phyloP scores from a whole-genome alignment of 2,888 invertebrate genomes.

The Drosophila kuntzei region DNA sequence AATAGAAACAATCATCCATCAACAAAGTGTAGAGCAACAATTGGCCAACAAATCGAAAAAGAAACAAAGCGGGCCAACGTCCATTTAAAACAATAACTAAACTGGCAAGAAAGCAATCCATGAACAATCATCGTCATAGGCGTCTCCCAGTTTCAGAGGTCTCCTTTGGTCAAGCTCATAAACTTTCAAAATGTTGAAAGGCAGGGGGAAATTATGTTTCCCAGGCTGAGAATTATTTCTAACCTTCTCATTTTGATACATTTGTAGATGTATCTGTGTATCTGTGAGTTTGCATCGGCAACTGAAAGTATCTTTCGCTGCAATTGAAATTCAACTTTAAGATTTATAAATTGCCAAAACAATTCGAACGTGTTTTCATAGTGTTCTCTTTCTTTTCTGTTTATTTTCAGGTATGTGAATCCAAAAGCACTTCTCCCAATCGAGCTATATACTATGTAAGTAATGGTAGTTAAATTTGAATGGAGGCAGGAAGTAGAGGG shows the following conservation, averaged over 20 bases:
- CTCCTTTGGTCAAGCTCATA: slow-evolving; percentile 18
- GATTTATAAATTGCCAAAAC: slow-evolving; percentile 24
- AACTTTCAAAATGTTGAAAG: slow-evolving; percentile 20
- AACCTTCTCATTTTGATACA: slow-evolving; percentile 36
- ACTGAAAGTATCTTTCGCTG: slow-evolving; percentile 29
- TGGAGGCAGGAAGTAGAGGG: not conserved
- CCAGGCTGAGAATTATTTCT: slow-evolving; percentile 3
- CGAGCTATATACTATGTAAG: slow-evolving; percentile 26
- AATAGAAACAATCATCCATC: slow-evolving; percentile 51
- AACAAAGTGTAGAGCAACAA: slow-evolving; percentile 62
- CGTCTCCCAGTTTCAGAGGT: slow-evolving; percentile 8
- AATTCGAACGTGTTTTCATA: slow-evolving; percentile 29
- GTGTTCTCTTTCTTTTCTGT: slow-evolving; percentile 35
- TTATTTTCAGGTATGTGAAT: slow-evolving; percentile 53
- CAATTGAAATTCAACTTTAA: slow-evolving; percentile 38
- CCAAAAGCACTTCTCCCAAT: slow-evolving; percentile 5
- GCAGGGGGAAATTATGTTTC: slow-evolving; percentile 3
- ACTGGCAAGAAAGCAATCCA: slow-evolving; percentile 29
- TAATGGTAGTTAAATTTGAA: slow-evolving; percentile 21
- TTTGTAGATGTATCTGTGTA: slow-evolving; percentile 14
- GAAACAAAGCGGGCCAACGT: slow-evolving; percentile 35
- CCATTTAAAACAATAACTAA: slow-evolving; percentile 31
- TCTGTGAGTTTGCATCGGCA: slow-evolving; percentile 5
- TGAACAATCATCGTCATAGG: slow-evolving; percentile 20
- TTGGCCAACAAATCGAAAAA: slow-evolving; percentile 52